Evolutionary conservation across 2,888 invertebrate genomes (phyloP).

Genomic region (Drosophila meridionalis): DNA sequence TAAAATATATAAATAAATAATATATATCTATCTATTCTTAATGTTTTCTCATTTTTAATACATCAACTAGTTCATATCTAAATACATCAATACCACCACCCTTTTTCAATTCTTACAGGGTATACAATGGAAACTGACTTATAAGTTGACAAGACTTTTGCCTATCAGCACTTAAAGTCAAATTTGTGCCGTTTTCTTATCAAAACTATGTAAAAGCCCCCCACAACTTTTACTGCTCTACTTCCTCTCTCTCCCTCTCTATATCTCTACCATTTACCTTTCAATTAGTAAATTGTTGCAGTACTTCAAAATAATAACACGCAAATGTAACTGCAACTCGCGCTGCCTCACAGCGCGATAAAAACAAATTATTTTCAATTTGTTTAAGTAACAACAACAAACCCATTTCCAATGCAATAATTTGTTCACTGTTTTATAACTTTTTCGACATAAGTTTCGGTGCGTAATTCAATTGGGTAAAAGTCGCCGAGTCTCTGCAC

Average conservation of each 20-base stretch:
- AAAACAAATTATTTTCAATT: conserved; percentile 11
- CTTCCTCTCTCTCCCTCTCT: background rate
- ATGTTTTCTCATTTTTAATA: background rate
- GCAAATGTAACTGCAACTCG: conserved; percentile 37
- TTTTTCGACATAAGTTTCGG: background rate
- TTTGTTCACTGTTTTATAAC: conserved; percentile 7
- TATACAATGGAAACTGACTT: conserved; percentile 15
- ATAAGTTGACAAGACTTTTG: conserved; percentile 14
- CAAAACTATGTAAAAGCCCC: conserved; percentile 22
- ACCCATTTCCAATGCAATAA: conserved; percentile 9
- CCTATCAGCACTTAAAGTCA: conserved; percentile 51
- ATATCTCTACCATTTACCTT: background rate
- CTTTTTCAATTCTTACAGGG: background rate
- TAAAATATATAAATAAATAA: background rate
- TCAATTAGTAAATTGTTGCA: conserved; percentile 60
- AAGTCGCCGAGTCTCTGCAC: conserved; percentile 27
- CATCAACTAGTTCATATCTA: background rate
- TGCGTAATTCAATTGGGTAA: conserved; percentile 4
- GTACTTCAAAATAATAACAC: conserved; percentile 37
- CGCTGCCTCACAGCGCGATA: conserved; percentile 5
- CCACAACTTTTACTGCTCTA: conserved; percentile 31
- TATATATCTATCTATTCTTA: background rate
- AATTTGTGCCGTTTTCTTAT: conserved; percentile 34
- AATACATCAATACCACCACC: background rate
- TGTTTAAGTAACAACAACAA: conserved; percentile 11